Conservation (phyloP, 1,140 invertebrate species). For the Hirudo medicinalis region DNA sequence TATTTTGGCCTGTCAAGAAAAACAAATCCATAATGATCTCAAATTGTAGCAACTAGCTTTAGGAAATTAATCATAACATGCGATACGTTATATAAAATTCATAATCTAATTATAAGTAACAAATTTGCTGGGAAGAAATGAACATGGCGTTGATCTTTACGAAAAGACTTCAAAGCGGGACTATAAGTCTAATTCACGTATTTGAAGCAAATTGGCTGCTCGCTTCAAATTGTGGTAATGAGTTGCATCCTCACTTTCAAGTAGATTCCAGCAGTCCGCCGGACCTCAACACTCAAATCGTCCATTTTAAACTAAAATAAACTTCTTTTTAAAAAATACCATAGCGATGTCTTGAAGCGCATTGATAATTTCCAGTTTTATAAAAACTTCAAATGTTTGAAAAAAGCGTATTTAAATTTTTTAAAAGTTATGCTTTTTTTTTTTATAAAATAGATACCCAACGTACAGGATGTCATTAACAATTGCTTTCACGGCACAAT, state of each 20-base stretch:
- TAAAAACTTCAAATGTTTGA: too few species aligned
- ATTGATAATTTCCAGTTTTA: too few species aligned
- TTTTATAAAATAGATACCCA: too few species aligned
- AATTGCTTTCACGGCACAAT: too few species aligned
- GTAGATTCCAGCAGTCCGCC: constrained; percentile 14
- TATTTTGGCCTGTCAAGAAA: background rate
- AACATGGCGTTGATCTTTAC: constrained; percentile 1
- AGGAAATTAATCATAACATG: background rate
- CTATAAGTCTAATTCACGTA: background rate
- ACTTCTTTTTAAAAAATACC: constrained; percentile 3
- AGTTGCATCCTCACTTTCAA: constrained; percentile 11
- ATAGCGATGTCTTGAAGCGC: constrained; percentile 10
- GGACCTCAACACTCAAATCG: constrained; percentile 17
- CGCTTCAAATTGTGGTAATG: background rate
- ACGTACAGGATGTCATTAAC: too few species aligned
- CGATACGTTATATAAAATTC: background rate
- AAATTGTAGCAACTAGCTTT: too few species aligned
- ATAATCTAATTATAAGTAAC: background rate
- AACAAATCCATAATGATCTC: background rate
- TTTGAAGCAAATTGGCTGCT: background rate
- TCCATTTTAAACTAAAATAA: constrained; percentile 17
- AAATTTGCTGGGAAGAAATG: background rate
- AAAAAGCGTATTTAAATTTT: too few species aligned
- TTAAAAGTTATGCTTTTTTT: too few species aligned
- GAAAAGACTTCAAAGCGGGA: background rate